phyloP scores from a whole-genome alignment of 2,888 invertebrate species.

The Brachynemurus nebulosus region DNA sequence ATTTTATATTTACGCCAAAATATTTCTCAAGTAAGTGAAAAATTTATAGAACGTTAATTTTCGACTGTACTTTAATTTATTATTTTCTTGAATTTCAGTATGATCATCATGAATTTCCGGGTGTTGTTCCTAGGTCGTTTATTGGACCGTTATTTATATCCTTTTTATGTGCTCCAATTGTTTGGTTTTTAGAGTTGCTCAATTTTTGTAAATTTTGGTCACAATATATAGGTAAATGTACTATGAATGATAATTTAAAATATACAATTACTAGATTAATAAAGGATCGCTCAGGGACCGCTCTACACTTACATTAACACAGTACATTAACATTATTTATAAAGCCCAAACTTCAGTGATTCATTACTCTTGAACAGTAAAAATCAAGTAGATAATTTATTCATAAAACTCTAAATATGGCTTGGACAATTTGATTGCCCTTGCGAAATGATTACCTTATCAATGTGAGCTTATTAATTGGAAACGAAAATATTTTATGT shows the following conservation, averaged over 20 bases:
- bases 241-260: no score
- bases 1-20: constrained; percentile 77
- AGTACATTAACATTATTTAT: no score
- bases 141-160: constrained; percentile 80
- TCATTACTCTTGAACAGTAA: no score
- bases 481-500: constrained; percentile 8
- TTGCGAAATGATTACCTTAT: no score
- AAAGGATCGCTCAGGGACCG: no score
- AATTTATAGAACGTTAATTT: not conserved
- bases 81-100: constrained; percentile 49
- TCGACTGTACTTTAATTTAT: not conserved
- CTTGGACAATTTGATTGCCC: no score
- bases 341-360: no score
- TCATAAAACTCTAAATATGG: no score
- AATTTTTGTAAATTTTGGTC: constrained; percentile 72
- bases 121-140: constrained; percentile 95
- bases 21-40: constrained; percentile 56
- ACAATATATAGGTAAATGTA: constrained; percentile 70
- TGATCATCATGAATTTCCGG: constrained; percentile 94
- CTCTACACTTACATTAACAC: no score
- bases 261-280: no score
- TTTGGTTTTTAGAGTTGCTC: constrained; percentile 48
- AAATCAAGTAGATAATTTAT: no score
- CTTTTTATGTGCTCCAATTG: constrained; percentile 60
- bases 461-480: constrained; percentile 14